Percentiles rank a stretch among this genome's conserved stretches.
These are phyloP conservation scores for Myopa testacea DNA, from an alignment of 2,888 invertebrate species.

Conservation along the genomic window DNA sequence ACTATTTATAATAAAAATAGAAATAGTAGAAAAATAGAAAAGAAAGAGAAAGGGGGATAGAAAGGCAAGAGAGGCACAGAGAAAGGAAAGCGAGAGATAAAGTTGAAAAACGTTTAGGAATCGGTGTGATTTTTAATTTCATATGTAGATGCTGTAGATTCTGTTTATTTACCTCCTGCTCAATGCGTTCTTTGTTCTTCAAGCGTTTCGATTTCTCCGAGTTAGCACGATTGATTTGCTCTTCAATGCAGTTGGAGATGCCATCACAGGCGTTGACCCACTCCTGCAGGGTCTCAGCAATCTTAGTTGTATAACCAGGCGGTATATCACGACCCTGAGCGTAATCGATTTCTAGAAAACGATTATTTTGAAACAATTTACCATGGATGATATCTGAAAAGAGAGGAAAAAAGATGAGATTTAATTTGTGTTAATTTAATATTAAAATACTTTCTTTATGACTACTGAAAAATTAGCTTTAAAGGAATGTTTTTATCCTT, in stretches of 20 bases:
- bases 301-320: constrained; percentile 83
- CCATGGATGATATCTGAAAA: constrained; percentile 89
- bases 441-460: too few species aligned
- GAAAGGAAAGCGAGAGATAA: too few species aligned
- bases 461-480: too few species aligned
- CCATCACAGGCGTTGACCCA: constrained; percentile 94
- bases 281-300: constrained; percentile 83
- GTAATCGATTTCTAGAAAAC: constrained; percentile 92
- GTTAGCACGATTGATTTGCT: constrained; percentile 90
- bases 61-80: not conserved
- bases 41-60: not conserved
- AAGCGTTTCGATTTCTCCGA: constrained; percentile 83
- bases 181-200: constrained; percentile 84
- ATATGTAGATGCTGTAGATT: not conserved
- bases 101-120: too few species aligned
- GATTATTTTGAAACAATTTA: constrained; percentile 95
- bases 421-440: too few species aligned
- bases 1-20: constrained; percentile 70
- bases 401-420: not conserved
- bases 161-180: constrained; percentile 78
- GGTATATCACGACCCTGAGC: constrained; percentile 94
- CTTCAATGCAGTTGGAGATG: constrained; percentile 88
- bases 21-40: constrained; percentile 23
- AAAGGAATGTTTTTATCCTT: too few species aligned
- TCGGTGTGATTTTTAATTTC: too few species aligned